A percentile compares a stretch with the other conserved stretches of the same genome.
These are phyloP conservation scores for Porites divaricata DNA, from an alignment of 92 coral and sea anemone genomes.

Conservation along the genomic window DNA sequence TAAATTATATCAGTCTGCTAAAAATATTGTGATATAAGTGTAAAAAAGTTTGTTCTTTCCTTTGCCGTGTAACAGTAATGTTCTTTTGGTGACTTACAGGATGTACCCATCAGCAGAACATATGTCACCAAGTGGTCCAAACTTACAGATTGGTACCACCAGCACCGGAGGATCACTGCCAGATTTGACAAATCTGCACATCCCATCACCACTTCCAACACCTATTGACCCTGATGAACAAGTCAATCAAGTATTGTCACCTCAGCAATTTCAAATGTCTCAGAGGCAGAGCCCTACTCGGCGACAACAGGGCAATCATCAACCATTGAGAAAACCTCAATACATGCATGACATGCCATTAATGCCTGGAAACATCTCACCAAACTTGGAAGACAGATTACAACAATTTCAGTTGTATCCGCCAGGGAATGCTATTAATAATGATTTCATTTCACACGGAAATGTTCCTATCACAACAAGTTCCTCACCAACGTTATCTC, in stretches of 20 bases:
- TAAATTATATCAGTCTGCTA: no score
- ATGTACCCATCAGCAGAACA: slow-evolving; percentile 71
- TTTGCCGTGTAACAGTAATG: neutral
- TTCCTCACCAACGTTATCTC: slow-evolving; percentile 79
- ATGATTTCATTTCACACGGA: slow-evolving; percentile 48
- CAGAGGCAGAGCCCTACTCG: slow-evolving; percentile 60
- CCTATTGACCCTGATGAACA: slow-evolving; percentile 84
- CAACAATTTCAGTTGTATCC: slow-evolving; percentile 81
- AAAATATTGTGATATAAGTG: no score
- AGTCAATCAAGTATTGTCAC: slow-evolving; percentile 63
- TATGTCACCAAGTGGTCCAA: slow-evolving; percentile 58
- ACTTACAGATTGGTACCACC: slow-evolving; percentile 60
- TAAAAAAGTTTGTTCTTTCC: neutral
- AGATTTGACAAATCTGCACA: slow-evolving; percentile 93
- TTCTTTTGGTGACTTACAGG: slow-evolving; percentile 34
- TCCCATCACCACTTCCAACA: slow-evolving; percentile 94
- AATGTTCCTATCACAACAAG: slow-evolving; percentile 61
- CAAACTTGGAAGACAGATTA: slow-evolving; percentile 64
- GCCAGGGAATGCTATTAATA: slow-evolving; percentile 40
- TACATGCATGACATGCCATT: slow-evolving; percentile 48
- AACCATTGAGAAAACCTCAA: slow-evolving; percentile 57
- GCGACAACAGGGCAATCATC: slow-evolving; percentile 58
- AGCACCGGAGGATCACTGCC: slow-evolving; percentile 94
- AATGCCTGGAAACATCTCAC: slow-evolving; percentile 60
- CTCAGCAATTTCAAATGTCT: slow-evolving; percentile 69